Conservation (phyloP, 2,888 invertebrate genomes). For the Dioctria linearis region DNA sequence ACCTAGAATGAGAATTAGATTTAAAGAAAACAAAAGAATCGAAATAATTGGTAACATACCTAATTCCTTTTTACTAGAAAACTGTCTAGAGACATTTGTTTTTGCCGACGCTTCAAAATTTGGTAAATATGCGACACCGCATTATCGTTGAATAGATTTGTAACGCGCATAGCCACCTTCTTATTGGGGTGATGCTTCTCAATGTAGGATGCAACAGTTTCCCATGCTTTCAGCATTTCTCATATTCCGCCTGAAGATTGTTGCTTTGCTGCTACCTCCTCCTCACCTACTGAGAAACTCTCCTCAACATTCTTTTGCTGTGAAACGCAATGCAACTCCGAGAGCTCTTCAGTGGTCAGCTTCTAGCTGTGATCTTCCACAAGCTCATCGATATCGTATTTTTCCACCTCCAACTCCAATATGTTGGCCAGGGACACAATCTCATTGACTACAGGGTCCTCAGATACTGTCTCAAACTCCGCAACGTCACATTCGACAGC, state of each 20-base stretch:
- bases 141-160: too few species aligned
- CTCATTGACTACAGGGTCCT: too few species aligned
- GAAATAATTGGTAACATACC: too few species aligned
- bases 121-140: too few species aligned
- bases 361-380: conserved; percentile 59
- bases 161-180: conserved; percentile 1
- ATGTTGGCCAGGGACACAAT: conserved; percentile 59
- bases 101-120: too few species aligned
- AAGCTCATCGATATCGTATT: conserved; percentile 58
- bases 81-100: too few species aligned
- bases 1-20: too few species aligned
- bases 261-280: conserved; percentile 49
- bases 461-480: too few species aligned
- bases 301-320: conserved; percentile 54
- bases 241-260: conserved; percentile 54
- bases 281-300: conserved; percentile 31
- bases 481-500: too few species aligned
- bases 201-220: conserved; percentile 49
- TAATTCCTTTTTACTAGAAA: too few species aligned
- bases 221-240: conserved; percentile 56
- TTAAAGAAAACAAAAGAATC: too few species aligned
- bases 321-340: conserved; percentile 55
- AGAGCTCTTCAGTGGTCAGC: conserved; percentile 58
- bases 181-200: conserved; percentile 32
- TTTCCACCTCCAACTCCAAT: conserved; percentile 60